Conservation (phyloP, 2,888 invertebrate genomes). For the Itoplectis maculator region DNA sequence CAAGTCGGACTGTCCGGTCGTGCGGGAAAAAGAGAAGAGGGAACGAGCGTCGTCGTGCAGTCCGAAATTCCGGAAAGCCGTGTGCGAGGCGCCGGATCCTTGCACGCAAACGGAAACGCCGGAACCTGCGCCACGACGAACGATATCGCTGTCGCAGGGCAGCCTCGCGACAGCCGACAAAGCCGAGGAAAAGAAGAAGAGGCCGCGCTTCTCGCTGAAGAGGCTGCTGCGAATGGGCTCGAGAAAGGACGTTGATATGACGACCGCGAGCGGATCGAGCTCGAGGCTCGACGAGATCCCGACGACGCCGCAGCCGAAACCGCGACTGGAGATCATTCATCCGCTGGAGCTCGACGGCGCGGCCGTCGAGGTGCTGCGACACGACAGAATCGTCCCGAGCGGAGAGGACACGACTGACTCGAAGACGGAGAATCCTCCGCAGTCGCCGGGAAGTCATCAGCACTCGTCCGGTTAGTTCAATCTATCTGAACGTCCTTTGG, state of each 20-base stretch:
- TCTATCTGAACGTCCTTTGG: conserved; percentile 8
- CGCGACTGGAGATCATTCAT: conserved; percentile 94
- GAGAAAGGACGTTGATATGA: conserved; percentile 88
- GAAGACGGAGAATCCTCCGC: conserved; percentile 71
- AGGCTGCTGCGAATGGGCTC: conserved; percentile 93
- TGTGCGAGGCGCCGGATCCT: conserved; percentile 83
- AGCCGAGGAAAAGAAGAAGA: conserved; percentile 88
- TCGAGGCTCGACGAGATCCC: conserved; percentile 87
- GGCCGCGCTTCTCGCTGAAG: conserved; percentile 92
- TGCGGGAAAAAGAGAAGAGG: conserved; percentile 91
- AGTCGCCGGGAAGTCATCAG: conserved; percentile 70
- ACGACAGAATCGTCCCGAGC: conserved; percentile 79
- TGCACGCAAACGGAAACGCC: conserved; percentile 65
- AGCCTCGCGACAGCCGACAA: conserved; percentile 86
- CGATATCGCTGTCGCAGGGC: conserved; percentile 91
- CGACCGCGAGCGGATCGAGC: conserved; percentile 79
- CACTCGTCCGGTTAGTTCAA: conserved; percentile 74
- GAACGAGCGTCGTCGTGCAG: conserved; percentile 89
- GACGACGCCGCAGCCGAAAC: conserved; percentile 88
- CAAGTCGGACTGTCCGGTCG: conserved; percentile 89
- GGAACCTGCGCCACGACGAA: conserved; percentile 89
- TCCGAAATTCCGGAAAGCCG: conserved; percentile 86
- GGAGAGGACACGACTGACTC: conserved; percentile 83
- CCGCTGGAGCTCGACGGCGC: conserved; percentile 94
- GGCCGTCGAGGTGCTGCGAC: conserved; percentile 91